phyloP scores from a whole-genome alignment of 2,888 invertebrate genomes.

The Trichopoda pennipes region DNA sequence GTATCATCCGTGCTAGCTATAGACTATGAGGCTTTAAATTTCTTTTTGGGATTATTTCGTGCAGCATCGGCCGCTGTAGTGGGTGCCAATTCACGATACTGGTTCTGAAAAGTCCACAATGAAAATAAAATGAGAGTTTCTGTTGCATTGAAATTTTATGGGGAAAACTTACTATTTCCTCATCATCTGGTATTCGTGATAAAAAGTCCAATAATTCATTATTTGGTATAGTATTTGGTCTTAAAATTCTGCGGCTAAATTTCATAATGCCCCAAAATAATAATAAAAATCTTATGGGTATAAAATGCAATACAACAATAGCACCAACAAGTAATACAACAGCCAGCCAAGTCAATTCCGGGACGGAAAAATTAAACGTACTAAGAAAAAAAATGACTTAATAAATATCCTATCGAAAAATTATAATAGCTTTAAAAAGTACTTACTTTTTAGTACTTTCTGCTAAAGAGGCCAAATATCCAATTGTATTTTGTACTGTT shows the following conservation, averaged over 20 bases:
- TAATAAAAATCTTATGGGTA: constrained; percentile 93
- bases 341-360: constrained; percentile 96
- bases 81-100: constrained; percentile 79
- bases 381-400: constrained; percentile 82
- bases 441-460: constrained; percentile 96
- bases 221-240: constrained; percentile 97
- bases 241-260: constrained; percentile 94
- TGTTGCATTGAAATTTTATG: too few relatives aligned
- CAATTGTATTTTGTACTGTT: constrained; percentile 97
- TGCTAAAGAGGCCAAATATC: constrained; percentile 95
- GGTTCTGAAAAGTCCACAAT: constrained; percentile 73
- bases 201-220: constrained; percentile 97
- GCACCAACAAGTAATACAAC: constrained; percentile 88
- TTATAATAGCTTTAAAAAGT: background rate
- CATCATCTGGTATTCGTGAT: constrained; percentile 96
- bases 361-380: constrained; percentile 97
- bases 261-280: constrained; percentile 98
- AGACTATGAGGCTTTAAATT: constrained; percentile 80
- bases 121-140: background rate
- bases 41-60: constrained; percentile 79
- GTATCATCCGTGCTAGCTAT: constrained; percentile 76
- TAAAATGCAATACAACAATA: constrained; percentile 90
- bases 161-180: constrained; percentile 88
- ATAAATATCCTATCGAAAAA: background rate
- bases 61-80: constrained; percentile 75